Conservation (phyloP, 2,888 invertebrate genomes). For the Dichetophora obliterata region DNA sequence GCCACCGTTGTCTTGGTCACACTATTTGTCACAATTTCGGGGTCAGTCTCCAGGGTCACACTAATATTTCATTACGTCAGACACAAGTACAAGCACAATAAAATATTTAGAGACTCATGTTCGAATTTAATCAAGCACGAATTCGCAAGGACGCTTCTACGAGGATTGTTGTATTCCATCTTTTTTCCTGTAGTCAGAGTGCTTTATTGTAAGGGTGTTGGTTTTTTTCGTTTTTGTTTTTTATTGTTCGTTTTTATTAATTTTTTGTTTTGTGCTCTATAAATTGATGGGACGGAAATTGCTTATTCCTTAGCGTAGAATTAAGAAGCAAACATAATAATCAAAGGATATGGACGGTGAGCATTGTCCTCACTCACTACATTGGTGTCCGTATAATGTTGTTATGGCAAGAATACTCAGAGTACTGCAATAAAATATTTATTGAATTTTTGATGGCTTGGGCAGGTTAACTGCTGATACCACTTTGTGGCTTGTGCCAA, state of each 20-base stretch:
- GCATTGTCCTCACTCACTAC: too few species aligned
- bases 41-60: constrained; percentile 35
- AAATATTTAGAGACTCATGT: too few species aligned
- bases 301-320: constrained; percentile 22
- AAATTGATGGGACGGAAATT: not conserved
- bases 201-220: not conserved
- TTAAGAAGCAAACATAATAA: constrained; percentile 15
- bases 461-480: too few species aligned
- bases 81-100: not conserved
- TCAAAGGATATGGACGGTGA: not conserved
- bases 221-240: not conserved
- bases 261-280: not conserved
- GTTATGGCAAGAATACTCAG: too few species aligned
- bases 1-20: not conserved
- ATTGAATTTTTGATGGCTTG: too few species aligned
- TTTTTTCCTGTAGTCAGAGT: too few species aligned
- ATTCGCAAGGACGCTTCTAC: too few species aligned
- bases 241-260: not conserved
- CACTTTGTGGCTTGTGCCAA: too few species aligned
- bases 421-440: too few species aligned
- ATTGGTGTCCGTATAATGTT: not conserved
- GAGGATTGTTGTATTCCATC: too few species aligned
- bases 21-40: constrained; percentile 32
- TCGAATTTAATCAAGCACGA: too few species aligned
- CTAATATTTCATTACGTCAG: constrained; percentile 36